Conservation (phyloP, 2,113 vertebrate species). For the Thalassarche chlororhynchos region DNA sequence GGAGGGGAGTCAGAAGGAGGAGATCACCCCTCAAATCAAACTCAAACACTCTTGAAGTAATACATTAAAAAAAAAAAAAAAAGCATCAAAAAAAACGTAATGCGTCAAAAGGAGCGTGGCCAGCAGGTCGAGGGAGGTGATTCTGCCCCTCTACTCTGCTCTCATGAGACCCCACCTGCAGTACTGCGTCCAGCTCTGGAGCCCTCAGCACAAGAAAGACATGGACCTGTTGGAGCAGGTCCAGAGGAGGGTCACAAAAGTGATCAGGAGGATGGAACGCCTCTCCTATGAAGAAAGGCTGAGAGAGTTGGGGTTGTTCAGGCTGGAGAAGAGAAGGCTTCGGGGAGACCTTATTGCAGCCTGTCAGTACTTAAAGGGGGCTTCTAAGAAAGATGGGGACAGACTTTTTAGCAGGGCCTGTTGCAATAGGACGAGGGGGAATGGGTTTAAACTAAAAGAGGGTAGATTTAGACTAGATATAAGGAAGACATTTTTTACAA, state of each 20-base stretch:
- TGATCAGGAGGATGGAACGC: background rate
- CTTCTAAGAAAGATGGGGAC: background rate
- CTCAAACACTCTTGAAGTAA: background rate
- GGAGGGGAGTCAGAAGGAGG: background rate
- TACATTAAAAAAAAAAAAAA: background rate
- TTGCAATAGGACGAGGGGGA: background rate
- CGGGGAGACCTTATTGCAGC: background rate
- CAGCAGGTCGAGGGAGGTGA: no score
- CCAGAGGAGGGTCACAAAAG: background rate
- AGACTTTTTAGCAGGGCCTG: background rate
- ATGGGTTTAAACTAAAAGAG: background rate
- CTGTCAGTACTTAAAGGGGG: background rate
- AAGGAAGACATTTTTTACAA: background rate
- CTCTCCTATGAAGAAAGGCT: background rate
- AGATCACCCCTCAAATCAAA: background rate
- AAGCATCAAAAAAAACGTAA: background rate
- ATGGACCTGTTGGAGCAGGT: background rate
- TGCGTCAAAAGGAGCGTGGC: no score
- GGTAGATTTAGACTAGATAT: background rate
- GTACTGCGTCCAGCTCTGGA: background rate
- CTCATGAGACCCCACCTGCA: background rate
- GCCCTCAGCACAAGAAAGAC: background rate
- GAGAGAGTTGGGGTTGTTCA: background rate
- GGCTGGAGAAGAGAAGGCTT: background rate
- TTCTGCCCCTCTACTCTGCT: no score